Evolutionary conservation across 2,113 vertebrate species (phyloP).

Genomic region (Melanotaenia duboulayi): DNA sequence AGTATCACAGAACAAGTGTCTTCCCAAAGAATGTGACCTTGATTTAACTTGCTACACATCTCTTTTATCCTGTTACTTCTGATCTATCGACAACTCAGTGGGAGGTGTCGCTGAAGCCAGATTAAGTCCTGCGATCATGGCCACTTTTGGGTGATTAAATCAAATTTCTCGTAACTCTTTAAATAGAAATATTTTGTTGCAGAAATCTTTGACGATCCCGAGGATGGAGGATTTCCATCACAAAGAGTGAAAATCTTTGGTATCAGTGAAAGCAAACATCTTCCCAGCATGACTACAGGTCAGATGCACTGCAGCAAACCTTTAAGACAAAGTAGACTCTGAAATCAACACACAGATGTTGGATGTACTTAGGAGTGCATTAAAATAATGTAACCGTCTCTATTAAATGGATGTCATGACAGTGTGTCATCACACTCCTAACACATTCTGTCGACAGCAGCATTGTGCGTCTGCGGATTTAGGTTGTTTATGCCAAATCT

Average conservation of each 20-base stretch:
- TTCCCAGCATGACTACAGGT: not conserved
- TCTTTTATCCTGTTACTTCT: not conserved
- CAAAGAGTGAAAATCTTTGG: not conserved
- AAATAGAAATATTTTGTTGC: not conserved
- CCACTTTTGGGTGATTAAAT: too few species aligned
- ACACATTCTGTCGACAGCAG: constrained; percentile 11
- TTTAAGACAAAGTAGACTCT: not conserved
- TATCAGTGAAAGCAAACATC: not conserved
- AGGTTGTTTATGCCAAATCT: constrained; percentile 32
- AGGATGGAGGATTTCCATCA: not conserved
- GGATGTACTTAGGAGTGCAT: not conserved
- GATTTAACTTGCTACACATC: not conserved
- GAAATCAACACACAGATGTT: not conserved
- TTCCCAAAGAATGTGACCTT: not conserved
- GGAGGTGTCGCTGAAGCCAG: not conserved
- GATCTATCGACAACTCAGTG: not conserved
- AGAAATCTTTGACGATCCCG: not conserved
- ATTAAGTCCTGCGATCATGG: too few species aligned
- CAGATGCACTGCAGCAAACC: too few species aligned
- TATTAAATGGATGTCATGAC: not conserved
- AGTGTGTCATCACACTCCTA: not conserved
- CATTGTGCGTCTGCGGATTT: constrained; percentile 21
- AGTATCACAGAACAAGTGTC: not conserved
- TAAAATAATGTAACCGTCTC: not conserved
- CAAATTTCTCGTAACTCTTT: not conserved